Evolutionary conservation across 2,888 invertebrate genomes (phyloP), one percentile per base, ranked within the genome.

Genomic region (Lasioglossum zephyrum): DNA sequence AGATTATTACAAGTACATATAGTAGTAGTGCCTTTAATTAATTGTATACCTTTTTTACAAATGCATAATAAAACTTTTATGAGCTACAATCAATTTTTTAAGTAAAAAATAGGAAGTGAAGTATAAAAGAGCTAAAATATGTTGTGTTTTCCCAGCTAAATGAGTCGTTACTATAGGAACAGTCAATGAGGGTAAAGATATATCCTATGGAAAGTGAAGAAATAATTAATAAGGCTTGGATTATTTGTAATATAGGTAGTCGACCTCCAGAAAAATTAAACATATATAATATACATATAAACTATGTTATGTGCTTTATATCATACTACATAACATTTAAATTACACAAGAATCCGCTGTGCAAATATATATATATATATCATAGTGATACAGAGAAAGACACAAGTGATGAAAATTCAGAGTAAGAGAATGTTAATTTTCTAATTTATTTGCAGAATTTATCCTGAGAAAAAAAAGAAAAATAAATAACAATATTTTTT

Each of bases 101-200:
- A 70, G 22, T n/a, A 41, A 41, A 41, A 41, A 41, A 13, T 70
- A 41, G 31, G 13, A 41, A 69, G 11, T 44, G 8, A n/a, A 44
- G 31, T 22, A 39, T 31, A 41, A 9, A 39, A 60, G 49, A 44
- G 26, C 9, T 63, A 44, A 2, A 36, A 31, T n/a, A 70, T 78
- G 63, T 5, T 63, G 44, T 83, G 60, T 53, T 83, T 72, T 36
- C 44, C 11, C 9, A 73, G 47, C 41, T 4, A 16, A 8, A 26
- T 73, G 26, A 77, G 26, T 18, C 39, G 84, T 84, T 84, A 53
- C 84, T 41, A 83, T 78, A 49, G 78, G 26, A 53, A 84, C 77
- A n/a, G 13, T 13, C 18, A n/a, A 39, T 22, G 47, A 16, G 16
- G 13, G 9, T 79, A 47, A 53, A 77, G 11, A 9, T 16, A 5